These are phyloP conservation scores for Sebastes schlegelii DNA, from an alignment of 2,113 vertebrate species.

Conservation along the genomic window DNA sequence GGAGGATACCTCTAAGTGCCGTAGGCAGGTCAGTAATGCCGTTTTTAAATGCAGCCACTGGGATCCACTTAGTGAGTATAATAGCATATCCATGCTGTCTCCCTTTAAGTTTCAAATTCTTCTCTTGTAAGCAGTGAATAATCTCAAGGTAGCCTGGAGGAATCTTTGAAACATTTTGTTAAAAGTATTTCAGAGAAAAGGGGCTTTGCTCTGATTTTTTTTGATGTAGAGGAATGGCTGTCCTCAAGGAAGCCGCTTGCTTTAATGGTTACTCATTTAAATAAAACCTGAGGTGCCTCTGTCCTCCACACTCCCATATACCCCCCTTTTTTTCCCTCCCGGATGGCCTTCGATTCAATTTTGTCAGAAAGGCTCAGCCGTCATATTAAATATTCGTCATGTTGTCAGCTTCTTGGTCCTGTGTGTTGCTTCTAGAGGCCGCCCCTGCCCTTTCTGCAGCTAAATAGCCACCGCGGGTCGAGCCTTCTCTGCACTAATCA, in stretches of 20 bases:
- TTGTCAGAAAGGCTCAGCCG: slow-evolving; percentile 42
- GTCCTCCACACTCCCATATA: neutral
- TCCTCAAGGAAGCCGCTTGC: slow-evolving; percentile 49
- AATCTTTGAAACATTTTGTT: slow-evolving; percentile 67
- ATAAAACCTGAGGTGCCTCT: slow-evolving; percentile 51
- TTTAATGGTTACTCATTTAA: slow-evolving; percentile 65
- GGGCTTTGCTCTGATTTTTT: slow-evolving; percentile 28
- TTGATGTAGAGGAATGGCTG: slow-evolving; percentile 39
- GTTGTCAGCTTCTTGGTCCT: slow-evolving; percentile 64
- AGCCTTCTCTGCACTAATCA: slow-evolving; percentile 89
- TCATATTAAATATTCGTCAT: slow-evolving; percentile 49
- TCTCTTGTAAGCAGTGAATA: slow-evolving; percentile 67
- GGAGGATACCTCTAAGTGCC: slow-evolving; percentile 2
- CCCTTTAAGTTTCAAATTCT: slow-evolving; percentile 49
- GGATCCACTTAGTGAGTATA: slow-evolving; percentile 46
- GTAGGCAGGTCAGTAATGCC: slow-evolving; percentile 24
- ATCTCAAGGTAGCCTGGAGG: slow-evolving; percentile 58
- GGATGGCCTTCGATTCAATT: slow-evolving; percentile 52
- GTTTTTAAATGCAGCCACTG: slow-evolving; percentile 44
- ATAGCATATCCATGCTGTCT: slow-evolving; percentile 43
- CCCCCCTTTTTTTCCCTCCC: neutral
- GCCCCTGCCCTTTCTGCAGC: slow-evolving; percentile 86
- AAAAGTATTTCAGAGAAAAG: slow-evolving; percentile 54
- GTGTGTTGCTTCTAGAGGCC: slow-evolving; percentile 90
- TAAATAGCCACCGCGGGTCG: slow-evolving; percentile 84